A percentile compares a stretch with the other conserved stretches of the same genome.
Evolutionary conservation across 2,797 vertebrate species (phyloP).

Genomic region (Molossus molossus): DNA sequence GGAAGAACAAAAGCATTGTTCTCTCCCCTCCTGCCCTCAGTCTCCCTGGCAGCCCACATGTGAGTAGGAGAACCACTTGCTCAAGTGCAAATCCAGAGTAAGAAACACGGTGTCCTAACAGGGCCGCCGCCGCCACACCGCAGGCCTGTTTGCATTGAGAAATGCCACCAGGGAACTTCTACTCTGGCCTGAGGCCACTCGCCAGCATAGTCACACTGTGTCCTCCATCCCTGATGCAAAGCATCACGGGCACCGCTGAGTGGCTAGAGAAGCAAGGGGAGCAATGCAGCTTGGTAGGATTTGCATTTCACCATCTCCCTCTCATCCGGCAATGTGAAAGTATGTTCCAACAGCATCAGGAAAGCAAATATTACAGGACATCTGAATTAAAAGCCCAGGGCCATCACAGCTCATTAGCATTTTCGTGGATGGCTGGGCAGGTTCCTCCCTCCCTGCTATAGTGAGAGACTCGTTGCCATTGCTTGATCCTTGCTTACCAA

Average conservation of each 20-base stretch:
- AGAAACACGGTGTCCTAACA: neutral
- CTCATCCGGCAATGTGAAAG: slow-evolving; percentile 84
- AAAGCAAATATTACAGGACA: slow-evolving; percentile 75
- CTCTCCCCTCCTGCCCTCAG: neutral
- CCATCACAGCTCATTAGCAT: slow-evolving; percentile 85
- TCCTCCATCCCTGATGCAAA: slow-evolving; percentile 22
- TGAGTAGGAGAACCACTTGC: neutral
- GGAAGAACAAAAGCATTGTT: neutral
- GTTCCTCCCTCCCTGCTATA: slow-evolving; percentile 73
- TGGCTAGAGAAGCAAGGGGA: slow-evolving; percentile 66
- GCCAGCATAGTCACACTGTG: slow-evolving; percentile 24
- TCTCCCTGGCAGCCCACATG: neutral
- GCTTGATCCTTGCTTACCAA: slow-evolving; percentile 74
- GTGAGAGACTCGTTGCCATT: slow-evolving; percentile 63
- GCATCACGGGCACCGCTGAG: slow-evolving; percentile 14
- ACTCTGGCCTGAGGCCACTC: slow-evolving; percentile 46
- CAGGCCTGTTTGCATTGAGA: neutral
- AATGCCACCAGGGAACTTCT: neutral
- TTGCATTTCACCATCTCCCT: slow-evolving; percentile 74
- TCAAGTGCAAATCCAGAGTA: slow-evolving; percentile 4
- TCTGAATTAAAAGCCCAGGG: slow-evolving; percentile 84
- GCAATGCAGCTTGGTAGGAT: slow-evolving; percentile 70
- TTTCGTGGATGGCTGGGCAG: slow-evolving; percentile 81
- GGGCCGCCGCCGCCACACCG: neutral
- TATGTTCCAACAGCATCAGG: slow-evolving; percentile 83